A percentile compares a stretch with the other conserved stretches of the same genome.
Conservation (phyloP, 2,113 vertebrate genomes). For the Speoplatyrhinus poulsoni region DNA sequence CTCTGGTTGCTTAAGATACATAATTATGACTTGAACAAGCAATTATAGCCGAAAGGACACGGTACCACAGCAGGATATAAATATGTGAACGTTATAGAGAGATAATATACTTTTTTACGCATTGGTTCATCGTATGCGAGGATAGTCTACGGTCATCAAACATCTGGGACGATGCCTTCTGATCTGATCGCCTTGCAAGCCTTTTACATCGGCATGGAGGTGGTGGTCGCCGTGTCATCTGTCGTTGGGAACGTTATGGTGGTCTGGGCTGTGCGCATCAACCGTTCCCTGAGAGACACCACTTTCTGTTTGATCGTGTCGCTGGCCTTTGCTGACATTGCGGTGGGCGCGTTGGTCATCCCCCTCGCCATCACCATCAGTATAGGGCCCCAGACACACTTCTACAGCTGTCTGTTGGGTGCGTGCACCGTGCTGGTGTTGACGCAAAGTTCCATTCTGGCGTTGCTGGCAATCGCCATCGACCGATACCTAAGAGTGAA, state of each 20-base stretch:
- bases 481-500: slow-evolving; percentile 96
- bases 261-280: slow-evolving; percentile 96
- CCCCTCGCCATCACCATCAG: slow-evolving; percentile 93
- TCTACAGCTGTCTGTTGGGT: slow-evolving; percentile 90
- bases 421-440: slow-evolving; percentile 93
- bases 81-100: slow-evolving; percentile 35
- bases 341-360: slow-evolving; percentile 93
- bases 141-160: slow-evolving; percentile 8
- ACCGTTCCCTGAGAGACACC: slow-evolving; percentile 89
- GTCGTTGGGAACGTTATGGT: slow-evolving; percentile 95
- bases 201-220: slow-evolving; percentile 91
- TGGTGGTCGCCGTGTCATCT: slow-evolving; percentile 89
- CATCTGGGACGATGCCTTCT: slow-evolving; percentile 44
- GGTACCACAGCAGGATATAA: slow-evolving; percentile 4
- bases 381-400: slow-evolving; percentile 84
- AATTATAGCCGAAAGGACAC: too few relatives aligned
- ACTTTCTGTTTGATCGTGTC: slow-evolving; percentile 97
- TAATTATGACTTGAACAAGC: too few relatives aligned
- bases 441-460: slow-evolving; percentile 96
- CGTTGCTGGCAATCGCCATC: slow-evolving; percentile 93
- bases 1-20: too few relatives aligned
- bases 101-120: neutral
- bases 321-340: slow-evolving; percentile 91
- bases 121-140: too few relatives aligned
- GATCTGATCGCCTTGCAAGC: slow-evolving; percentile 72